Evolutionary conservation across 2,797 vertebrate genomes (phyloP).

Genomic region (Fistularia tabacaria): DNA sequence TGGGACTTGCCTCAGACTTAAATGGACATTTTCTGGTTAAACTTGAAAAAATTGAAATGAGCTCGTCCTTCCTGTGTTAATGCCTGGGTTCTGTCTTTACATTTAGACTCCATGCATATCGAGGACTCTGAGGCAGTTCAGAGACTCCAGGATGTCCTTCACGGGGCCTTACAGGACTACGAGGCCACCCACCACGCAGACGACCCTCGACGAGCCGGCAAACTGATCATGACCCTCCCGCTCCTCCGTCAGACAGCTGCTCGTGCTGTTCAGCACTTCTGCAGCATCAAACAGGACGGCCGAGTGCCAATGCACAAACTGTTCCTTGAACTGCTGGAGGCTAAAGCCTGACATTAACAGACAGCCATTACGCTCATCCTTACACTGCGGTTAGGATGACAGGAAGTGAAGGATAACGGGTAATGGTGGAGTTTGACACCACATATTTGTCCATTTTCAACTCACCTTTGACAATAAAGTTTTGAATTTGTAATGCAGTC

Average conservation of each 20-base stretch:
- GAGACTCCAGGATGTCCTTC: slow-evolving; percentile 94
- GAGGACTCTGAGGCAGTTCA: slow-evolving; percentile 93
- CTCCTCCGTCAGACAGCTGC: slow-evolving; percentile 94
- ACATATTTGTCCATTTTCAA: slow-evolving; percentile 51
- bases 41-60: too few relatives aligned
- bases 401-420: slow-evolving; percentile 35
- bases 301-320: slow-evolving; percentile 99
- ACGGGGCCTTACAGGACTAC: slow-evolving; percentile 92
- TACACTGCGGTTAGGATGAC: slow-evolving; percentile 3
- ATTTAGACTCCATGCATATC: slow-evolving; percentile 94
- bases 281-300: slow-evolving; percentile 97
- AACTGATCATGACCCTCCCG: slow-evolving; percentile 96
- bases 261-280: slow-evolving; percentile 96
- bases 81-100: background rate
- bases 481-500: slow-evolving; percentile 36
- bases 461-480: slow-evolving; percentile 36
- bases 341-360: slow-evolving; percentile 84
- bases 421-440: slow-evolving; percentile 35
- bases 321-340: slow-evolving; percentile 98
- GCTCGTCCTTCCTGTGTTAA: background rate
- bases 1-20: too few relatives aligned
- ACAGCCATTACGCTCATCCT: too few relatives aligned
- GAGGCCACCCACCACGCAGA: slow-evolving; percentile 86
- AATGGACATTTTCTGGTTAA: too few relatives aligned
- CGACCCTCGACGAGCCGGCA: slow-evolving; percentile 89